Evolutionary conservation across 2,113 vertebrate species (phyloP), one percentile per base, ranked within the genome.

Genomic region (Cavia aperea): DNA sequence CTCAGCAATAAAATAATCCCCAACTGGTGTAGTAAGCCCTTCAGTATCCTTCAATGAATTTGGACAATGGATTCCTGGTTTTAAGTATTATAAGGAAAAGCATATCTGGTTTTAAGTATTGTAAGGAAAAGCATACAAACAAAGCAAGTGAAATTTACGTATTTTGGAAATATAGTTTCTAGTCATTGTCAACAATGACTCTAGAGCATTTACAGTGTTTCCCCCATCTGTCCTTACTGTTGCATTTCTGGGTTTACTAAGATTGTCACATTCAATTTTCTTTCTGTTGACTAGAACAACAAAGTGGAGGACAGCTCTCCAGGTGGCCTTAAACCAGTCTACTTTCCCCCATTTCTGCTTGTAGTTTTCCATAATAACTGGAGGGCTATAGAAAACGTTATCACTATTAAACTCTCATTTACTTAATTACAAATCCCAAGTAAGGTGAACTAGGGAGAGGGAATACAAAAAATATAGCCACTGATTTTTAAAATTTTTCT

Each of bases 1-100:
- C 24, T 96, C 92, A 81, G 72, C 60, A 94, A 72, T 78, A 92
- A 93, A 93, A n/a, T 54, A 70, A 90, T 92, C 73, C n/a, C 75
- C 39, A 81, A 23, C 21, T 81, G 81, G 54, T 77, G 8, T 51
- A 70, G 49, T 72, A 92, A 92, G 29, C 77, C 75, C 49, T 66
- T 95, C 54, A 90, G 62, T 39, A 46, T 87, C 36, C 13, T 91
- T 86, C 56, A 92, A 31, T 78, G 54, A 95, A 62, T 94, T 84
- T 93, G 75, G 29, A 72, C 72, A 73, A 56, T 77, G 19, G 36
- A 78, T 63, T 86, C 26, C 66, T 73, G 70, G 31, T 63, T 62
- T 39, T 58, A 79, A 75, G 63, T 58, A 79, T 79, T 79, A 65
- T n/a, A 84, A 92, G 14, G 31, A 33, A 77, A 90, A 90, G 15